Evolutionary conservation across 1,140 invertebrate species (phyloP), one percentile per base, ranked within the genome.

Genomic region (Dendroctonus valens): DNA sequence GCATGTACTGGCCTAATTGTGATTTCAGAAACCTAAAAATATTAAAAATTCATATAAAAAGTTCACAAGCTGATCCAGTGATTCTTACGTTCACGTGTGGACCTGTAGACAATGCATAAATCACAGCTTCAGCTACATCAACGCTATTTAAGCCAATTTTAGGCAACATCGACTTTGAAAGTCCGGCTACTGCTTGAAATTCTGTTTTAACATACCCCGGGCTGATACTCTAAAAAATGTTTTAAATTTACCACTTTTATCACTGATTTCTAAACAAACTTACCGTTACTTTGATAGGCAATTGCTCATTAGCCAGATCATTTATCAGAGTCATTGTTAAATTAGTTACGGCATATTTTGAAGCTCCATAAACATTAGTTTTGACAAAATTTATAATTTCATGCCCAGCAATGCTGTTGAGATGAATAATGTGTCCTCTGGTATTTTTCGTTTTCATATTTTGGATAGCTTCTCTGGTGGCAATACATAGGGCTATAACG

Each of bases 341-440:
- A 5, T 81, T 81, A 7, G 79, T 80, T 11, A 82, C 79, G 14
- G 81, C 83, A 71, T 79, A 82, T 73, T 87, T 87, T 9, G 80
- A 81, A 7, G 81, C 79, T 38, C 80, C 74, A 75, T 87, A 87
- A 26, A 81, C 55, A 67, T 79, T 81, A 51, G 57, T 44, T 42
- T 62, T 48, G 8, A 64, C 58, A 38, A 66, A 38, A 49, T 44
- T 11, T 8, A 52, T 9, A 37, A 71, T 59, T 15, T 44, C 57
- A 52, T 73, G 71, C n/a, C 81, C 83, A 3, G 81, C 76, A 12
- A 83, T 71, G 63, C 83, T 84, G 54, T 85, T 87, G 40, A 89
- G 80, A 64, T 87, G 82, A 55, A 89, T 83, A 59, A 89, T 83
- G 69, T 90, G 87, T 3, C 89, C 89, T 67, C 87, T 81, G 6